These are phyloP conservation scores for Podarcis muralis DNA, from an alignment of 2,113 vertebrate genomes.

Conservation along the genomic window DNA sequence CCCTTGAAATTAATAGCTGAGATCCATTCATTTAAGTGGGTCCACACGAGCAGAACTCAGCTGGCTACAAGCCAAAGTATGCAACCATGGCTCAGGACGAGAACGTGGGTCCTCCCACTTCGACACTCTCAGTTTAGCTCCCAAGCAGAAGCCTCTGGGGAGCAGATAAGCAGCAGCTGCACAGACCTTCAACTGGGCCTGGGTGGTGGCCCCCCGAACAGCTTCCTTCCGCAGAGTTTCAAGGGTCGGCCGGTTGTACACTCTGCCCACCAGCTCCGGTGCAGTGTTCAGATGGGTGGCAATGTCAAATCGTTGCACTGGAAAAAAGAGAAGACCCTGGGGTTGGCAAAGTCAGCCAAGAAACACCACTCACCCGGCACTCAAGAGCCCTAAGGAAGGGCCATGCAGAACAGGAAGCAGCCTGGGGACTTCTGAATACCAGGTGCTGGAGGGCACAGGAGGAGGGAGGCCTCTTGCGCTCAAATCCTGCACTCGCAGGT, in stretches of 20 bases:
- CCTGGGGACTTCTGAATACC: neutral
- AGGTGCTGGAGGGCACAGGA: too few relatives aligned
- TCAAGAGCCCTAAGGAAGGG: neutral
- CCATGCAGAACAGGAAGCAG: neutral
- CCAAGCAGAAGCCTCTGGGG: neutral
- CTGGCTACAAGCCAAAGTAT: too few relatives aligned
- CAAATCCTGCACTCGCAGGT: too few relatives aligned
- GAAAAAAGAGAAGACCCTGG: constrained; percentile 16
- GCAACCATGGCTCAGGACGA: too few relatives aligned
- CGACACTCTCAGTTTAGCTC: too few relatives aligned
- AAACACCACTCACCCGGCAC: neutral
- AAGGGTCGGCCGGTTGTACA: constrained; percentile 90
- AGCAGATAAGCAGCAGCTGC: neutral
- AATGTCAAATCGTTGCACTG: constrained; percentile 88
- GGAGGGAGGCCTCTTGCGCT: too few relatives aligned
- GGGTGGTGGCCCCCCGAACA: constrained; percentile 79
- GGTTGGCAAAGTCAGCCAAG: neutral
- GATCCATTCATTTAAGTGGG: too few relatives aligned
- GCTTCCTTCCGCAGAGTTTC: constrained; percentile 81
- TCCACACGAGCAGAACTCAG: too few relatives aligned
- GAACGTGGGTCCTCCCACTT: neutral
- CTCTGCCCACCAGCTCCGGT: constrained; percentile 86
- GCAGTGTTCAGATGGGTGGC: constrained; percentile 84
- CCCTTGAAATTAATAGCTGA: too few relatives aligned
- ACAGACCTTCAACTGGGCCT: constrained; percentile 74